Percentiles rank a stretch among this genome's conserved stretches.
These are phyloP conservation scores for Mormyrus hasselquistii DNA, from an alignment of 2,797 vertebrate genomes.

Conservation along the genomic window DNA sequence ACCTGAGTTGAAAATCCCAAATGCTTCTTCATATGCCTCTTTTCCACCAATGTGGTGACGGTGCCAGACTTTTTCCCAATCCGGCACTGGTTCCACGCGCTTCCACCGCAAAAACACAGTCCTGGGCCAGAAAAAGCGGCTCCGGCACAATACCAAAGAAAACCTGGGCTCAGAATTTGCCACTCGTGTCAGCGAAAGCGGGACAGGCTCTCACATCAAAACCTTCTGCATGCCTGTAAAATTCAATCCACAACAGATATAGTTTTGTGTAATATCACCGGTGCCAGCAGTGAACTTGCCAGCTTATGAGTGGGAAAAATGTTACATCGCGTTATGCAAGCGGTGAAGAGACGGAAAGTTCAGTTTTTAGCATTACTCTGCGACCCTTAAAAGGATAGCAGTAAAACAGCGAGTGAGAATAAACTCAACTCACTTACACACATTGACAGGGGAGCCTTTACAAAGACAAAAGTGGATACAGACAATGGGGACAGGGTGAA, in stretches of 20 bases:
- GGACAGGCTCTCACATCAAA: background rate
- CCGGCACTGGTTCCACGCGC: background rate
- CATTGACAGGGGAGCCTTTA: background rate
- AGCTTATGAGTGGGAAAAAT: background rate
- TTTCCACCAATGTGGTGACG: background rate
- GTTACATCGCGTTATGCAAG: background rate
- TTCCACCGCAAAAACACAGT: background rate
- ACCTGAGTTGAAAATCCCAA: background rate
- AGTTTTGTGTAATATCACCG: background rate
- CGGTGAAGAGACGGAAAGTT: background rate
- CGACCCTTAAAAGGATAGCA: background rate
- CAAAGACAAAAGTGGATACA: background rate
- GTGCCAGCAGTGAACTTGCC: background rate
- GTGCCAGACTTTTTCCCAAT: background rate
- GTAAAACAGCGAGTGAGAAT: background rate
- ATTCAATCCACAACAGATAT: background rate
- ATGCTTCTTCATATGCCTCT: background rate
- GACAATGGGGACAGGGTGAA: background rate
- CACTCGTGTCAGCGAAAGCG: background rate
- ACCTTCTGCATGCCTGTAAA: background rate
- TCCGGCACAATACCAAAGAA: background rate
- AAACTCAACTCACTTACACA: background rate
- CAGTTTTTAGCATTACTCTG: background rate
- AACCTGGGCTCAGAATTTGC: background rate
- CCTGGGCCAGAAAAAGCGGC: background rate